Evolutionary conservation across 2,888 invertebrate species (phyloP).

Genomic region (Perdita meconis): DNA sequence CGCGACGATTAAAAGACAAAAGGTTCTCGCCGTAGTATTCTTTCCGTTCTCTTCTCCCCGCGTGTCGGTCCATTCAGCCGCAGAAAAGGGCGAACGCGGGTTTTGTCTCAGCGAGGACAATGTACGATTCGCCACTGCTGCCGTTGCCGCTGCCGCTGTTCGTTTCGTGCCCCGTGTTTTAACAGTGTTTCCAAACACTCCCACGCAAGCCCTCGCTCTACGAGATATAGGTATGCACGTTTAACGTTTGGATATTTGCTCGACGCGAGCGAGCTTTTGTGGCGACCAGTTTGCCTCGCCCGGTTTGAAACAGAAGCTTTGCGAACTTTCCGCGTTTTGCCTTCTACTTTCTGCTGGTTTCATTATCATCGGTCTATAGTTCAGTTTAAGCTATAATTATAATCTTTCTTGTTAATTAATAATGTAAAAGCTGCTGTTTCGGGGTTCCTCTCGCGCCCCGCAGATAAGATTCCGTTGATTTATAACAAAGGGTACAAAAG

Average conservation of each 20-base stretch:
- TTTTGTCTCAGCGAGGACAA: slow-evolving; percentile 70
- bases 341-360: background rate
- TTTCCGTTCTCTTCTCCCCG: slow-evolving; percentile 54
- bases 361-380: background rate
- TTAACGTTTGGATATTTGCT: slow-evolving; percentile 77
- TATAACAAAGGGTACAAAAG: slow-evolving; percentile 54
- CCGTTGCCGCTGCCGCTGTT: too few relatives aligned
- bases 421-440: slow-evolving; percentile 45
- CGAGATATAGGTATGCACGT: slow-evolving; percentile 68
- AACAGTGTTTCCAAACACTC: slow-evolving; percentile 78
- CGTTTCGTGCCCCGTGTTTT: slow-evolving; percentile 75
- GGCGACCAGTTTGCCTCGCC: background rate
- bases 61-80: slow-evolving; percentile 53
- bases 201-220: slow-evolving; percentile 53
- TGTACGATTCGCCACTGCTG: slow-evolving; percentile 51
- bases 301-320: background rate
- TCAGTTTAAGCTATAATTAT: too few relatives aligned
- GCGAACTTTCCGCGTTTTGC: background rate
- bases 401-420: too few relatives aligned
- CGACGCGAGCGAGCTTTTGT: slow-evolving; percentile 59
- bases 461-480: too few relatives aligned
- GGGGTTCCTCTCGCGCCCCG: too few relatives aligned
- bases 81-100: slow-evolving; percentile 64
- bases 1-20: slow-evolving; percentile 76
- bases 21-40: slow-evolving; percentile 65